Conservation (phyloP, 2,797 vertebrate genomes). For the Gila robusta region DNA sequence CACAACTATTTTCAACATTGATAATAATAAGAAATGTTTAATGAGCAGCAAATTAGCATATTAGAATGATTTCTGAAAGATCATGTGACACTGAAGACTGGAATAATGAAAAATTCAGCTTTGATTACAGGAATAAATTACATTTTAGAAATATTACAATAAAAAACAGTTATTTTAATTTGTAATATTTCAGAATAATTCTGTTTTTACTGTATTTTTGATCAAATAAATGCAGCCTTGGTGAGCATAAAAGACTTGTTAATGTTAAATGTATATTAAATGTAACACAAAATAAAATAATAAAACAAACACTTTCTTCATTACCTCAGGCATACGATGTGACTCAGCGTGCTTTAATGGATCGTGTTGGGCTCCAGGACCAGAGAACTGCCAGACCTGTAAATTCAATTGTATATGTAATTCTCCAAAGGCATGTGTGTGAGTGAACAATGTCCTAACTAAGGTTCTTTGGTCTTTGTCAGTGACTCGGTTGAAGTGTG, state of each 20-base stretch:
- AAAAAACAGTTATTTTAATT: background rate
- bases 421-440: background rate
- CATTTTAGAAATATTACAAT: background rate
- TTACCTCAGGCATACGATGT: constrained; percentile 82
- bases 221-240: background rate
- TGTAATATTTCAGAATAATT: background rate
- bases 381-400: constrained; percentile 90
- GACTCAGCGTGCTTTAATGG: constrained; percentile 82
- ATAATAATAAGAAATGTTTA: background rate
- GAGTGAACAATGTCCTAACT: background rate
- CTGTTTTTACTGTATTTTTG: too few relatives aligned
- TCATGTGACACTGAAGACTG: background rate
- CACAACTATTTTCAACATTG: background rate
- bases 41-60: background rate
- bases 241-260: background rate
- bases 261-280: background rate
- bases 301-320: background rate
- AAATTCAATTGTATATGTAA: constrained; percentile 64
- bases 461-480: constrained; percentile 2
- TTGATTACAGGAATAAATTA: background rate
- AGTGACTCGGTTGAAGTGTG: constrained; percentile 91
- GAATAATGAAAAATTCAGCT: background rate
- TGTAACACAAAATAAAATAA: background rate
- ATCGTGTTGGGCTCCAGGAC: constrained; percentile 89
- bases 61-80: background rate